Evolutionary conservation across 2,113 vertebrate species (phyloP), one percentile per base, ranked within the genome.

Genomic region (Melospiza georgiana): DNA sequence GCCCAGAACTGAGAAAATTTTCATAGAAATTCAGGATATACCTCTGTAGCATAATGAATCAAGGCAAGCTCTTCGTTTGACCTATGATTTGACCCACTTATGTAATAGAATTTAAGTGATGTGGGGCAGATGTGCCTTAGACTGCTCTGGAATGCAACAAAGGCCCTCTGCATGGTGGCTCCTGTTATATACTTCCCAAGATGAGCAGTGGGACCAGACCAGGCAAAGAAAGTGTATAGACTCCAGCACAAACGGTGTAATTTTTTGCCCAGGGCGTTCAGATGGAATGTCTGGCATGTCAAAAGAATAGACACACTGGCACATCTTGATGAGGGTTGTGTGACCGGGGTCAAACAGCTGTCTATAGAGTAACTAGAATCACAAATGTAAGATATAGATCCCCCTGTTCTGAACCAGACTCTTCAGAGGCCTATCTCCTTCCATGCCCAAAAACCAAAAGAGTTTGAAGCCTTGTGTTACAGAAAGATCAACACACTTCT

Each of bases 111-210:
- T 8, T 43, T 72, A 15, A 67, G 2, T 27, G 15, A 3, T 44
- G 48, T 35, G 12, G n/a, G 11, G 5, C 16, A 44, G 5, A 73
- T 9, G 9, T 37, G 21, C 2, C 44, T 75, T 67, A 71, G 12
- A 48, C 44, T 71, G 11, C 43, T 85, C 35, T 68, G 33, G 13
- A 55, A 28, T 43, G 20, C 43, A 71, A 22, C 2, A 63, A 59
- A 39, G 4, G 4, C 5, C 31, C 3, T 37, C n/a, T 84, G 4
- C 5, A 2, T 23, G 9, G 12, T 69, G 17, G 4, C 5, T 65
- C 3, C n/a, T 72, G 15, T 68, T 57, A 48, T 7, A 21, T 10
- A 57, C 2, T 57, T 3, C 23, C 5, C 30, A 39, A 49, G 8
- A 12, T 43, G 1, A 63, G 7, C 28, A 49, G 24, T 30, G 19